Evolutionary conservation across 2,113 vertebrate species (phyloP), one percentile per base, ranked within the genome.

Genomic region (Neodon shergylaensis): DNA sequence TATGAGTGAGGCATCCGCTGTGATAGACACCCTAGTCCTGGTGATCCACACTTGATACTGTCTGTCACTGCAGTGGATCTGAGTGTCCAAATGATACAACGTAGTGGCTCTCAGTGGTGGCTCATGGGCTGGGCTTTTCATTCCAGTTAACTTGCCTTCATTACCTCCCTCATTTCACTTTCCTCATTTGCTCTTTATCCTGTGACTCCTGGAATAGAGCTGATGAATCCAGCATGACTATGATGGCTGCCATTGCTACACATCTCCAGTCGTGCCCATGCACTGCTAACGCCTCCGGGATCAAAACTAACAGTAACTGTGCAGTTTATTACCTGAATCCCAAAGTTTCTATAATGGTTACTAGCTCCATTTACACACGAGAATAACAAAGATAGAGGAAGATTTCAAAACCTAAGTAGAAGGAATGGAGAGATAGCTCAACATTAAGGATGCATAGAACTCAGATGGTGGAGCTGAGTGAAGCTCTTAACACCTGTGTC

Each of bases 211-310:
- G 39, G 3, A 24, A 10, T 42, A 61, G 58, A 36, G 16, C 10
- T 61, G 58, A 12, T 36, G 31, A 73, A 4, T 31, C 21, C 49
- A 77, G 21, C 28, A 44, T 70, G 16, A 19, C 33, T 5, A 12
- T 36, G 74, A 19, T 42, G 54, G 4, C 63, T n/a, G 1, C 6
- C 21, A n/a, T 21, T 31, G 7, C 54, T 16, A 2, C 0, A 0
- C 12, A 2, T 13, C 36, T 26, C 22, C 22, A 49, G 22, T 66
- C 11, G 0, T 9, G 21, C 22, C 16, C 22, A 42, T 10, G 13
- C 11, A 4, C 0, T 2, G 21, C 22, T 1, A n/a, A 31, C 39
- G 33, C 6, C 21, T 66, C 5, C 4, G 12, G 5, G 21, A 68
- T 12, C n/a, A 49, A 24, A n/a, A 7, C 12, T 13, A 44, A 31